Base-by-base conservation (phyloP, 2,888 invertebrate species). In the Coecobrya sp. region DNA sequence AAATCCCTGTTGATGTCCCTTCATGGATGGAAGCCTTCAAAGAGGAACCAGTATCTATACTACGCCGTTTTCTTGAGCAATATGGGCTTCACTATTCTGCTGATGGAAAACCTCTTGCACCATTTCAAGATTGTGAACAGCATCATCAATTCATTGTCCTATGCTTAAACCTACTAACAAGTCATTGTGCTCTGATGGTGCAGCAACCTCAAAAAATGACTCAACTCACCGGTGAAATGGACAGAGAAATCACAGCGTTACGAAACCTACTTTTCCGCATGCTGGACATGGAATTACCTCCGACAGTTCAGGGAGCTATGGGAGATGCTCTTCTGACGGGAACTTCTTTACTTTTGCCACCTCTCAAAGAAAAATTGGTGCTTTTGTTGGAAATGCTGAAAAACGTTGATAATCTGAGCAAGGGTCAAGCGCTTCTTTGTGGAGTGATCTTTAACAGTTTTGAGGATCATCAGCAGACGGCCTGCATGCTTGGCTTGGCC, bases 351-450 rank as follows among this genome's bases (percentile, higher is more conserved):
- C 95, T 97, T 22, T 95, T 97, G 49, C 97, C 97, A 0, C 96
- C 97, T 49, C 95, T 97, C 10, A 96, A 96, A 86, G 97, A 97
- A 95, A 96, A 97, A 85, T 96, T 97, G 95, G 96, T 96, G 94
- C 96, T 97, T 76, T 95, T 97, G 49, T 96, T 97, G 93, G 96
- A 96, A 5, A 96, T 97, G 93, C 95, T 97, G 45, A 96, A 97
- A 0, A 96, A 96, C 93, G 96, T 96, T 2, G 96, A 96, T 19
- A 96, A 96, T 65, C 95, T 97, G 10, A 96, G 97, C 10, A 96
- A 96, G 94, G 97, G 97, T 65, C 97, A 97, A 96, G 96, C 96
- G 95, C 96, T 97, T 96, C 96, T 97, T 92, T 95, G 97, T 92
- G 96, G 96, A 86, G 97, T 97, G 79, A 96, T 97, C 85, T 95